Conservation (phyloP, 2,888 invertebrate species). For the Agrotis exclamationis region DNA sequence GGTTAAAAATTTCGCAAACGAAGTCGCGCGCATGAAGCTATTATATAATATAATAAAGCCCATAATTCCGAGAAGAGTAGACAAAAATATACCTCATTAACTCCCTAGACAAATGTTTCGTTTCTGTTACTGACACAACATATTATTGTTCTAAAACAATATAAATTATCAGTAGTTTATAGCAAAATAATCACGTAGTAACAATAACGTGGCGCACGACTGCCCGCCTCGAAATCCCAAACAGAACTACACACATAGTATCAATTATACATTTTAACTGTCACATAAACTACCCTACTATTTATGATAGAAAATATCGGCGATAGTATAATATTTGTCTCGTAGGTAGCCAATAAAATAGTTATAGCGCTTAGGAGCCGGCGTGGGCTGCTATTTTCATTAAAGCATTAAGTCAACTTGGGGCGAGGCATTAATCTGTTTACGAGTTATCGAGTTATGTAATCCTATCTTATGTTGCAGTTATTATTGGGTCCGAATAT, state of each 20-base stretch:
- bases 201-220: constrained; percentile 42
- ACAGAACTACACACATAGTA: constrained; percentile 39
- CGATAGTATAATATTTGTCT: constrained; percentile 72
- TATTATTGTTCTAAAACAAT: constrained; percentile 48
- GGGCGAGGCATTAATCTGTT: constrained; percentile 82
- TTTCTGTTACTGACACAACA: constrained; percentile 34
- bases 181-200: constrained; percentile 55
- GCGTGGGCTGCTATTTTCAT: constrained; percentile 78
- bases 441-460: constrained; percentile 82
- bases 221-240: constrained; percentile 23
- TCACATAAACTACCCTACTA: constrained; percentile 64
- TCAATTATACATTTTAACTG: constrained; percentile 51
- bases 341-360: constrained; percentile 75
- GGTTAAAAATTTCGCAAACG: too few relatives aligned
- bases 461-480: constrained; percentile 74
- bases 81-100: constrained; percentile 3
- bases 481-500: constrained; percentile 61
- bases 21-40: too few relatives aligned
- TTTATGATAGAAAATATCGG: constrained; percentile 72
- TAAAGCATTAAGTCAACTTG: constrained; percentile 82
- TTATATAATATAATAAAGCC: too few relatives aligned
- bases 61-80: not conserved
- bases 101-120: constrained; percentile 14
- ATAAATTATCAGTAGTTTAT: constrained; percentile 42
- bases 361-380: constrained; percentile 69